phyloP scores from a whole-genome alignment of 2,797 vertebrate species.

The Neosilurus mollespiculum region DNA sequence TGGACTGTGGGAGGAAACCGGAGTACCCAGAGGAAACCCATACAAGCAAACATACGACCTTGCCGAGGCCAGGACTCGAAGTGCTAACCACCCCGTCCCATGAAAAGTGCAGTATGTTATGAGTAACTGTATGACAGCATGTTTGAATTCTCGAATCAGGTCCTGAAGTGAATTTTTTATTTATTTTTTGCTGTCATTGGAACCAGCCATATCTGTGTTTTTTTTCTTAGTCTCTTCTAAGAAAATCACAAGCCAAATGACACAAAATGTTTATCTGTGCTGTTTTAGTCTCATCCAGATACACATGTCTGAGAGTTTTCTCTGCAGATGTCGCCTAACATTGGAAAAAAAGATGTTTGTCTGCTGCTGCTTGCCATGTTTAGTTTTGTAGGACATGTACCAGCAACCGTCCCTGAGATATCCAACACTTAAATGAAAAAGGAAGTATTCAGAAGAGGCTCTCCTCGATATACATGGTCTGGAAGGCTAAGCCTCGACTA shows the following conservation, averaged over 20 bases:
- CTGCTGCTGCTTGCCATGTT: neutral
- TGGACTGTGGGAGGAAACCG: too few species aligned
- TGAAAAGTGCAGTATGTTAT: too few species aligned
- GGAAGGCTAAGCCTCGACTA: neutral
- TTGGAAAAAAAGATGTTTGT: neutral
- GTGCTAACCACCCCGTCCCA: too few species aligned
- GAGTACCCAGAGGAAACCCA: too few species aligned
- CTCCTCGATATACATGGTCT: neutral
- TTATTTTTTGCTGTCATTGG: neutral
- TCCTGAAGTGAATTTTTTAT: too few species aligned
- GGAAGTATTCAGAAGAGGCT: too few species aligned
- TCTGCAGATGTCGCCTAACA: too few species aligned
- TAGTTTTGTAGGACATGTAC: neutral
- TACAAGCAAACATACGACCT: too few species aligned
- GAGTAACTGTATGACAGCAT: neutral
- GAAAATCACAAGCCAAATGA: neutral
- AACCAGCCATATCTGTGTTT: too few species aligned
- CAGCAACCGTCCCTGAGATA: neutral
- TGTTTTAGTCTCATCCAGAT: neutral
- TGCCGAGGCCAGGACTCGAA: too few species aligned
- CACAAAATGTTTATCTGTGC: neutral
- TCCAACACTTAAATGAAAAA: neutral
- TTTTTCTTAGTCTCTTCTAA: neutral
- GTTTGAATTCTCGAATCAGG: neutral
- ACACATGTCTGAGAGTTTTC: neutral